Base-by-base conservation (phyloP, 2,797 vertebrate genomes). In the Propithecus deckenii region DNA sequence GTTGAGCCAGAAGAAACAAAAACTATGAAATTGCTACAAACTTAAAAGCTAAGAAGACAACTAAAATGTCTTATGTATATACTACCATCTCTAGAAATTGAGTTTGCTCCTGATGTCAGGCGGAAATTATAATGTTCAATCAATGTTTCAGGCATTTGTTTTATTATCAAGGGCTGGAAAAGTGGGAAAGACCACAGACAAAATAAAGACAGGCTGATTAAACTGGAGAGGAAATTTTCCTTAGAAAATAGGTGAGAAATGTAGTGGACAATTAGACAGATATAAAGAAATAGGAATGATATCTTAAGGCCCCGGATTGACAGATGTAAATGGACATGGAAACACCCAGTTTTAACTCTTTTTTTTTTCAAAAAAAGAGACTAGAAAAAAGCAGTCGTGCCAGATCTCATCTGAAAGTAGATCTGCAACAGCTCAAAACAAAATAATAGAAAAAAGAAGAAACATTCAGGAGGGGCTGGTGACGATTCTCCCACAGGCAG, bases 381-480 rank as follows among this genome's bases (percentile, higher is more conserved):
- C 5, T 63, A 78, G 59, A 92, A 63, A 32, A 74, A 2, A 6
- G 65, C 32, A 57, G 7, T 38, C 46, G 11, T 38, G 14, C 25
- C 46, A 35, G 76, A 35, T 32, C 22, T 81, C 38, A 81, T 71
- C 65, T 28, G 43, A 57, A 25, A 50, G 30, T 17, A 38, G n/a
- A 67, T 46, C 48, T 46, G 20, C 67, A 67, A 17, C 23, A 59
- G 35, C 4, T 17, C 8, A 20, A 22, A 80, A 32, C 20, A 52
- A 80, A 48, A 9, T 14, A 59, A 83, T 15, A 61, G 7, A 23
- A 30, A 46, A 46, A 14, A 55, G 46, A 55, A 35, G 5, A 23
- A 32, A 23, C 11, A 22, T 7, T 22, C 3, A 5, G 3, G 1
- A 38, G 11, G 30, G 43, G 5, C 5, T 17, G 48, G 8, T 38